Base-by-base conservation (phyloP, 2,797 vertebrate species). In the Danio choprae region DNA sequence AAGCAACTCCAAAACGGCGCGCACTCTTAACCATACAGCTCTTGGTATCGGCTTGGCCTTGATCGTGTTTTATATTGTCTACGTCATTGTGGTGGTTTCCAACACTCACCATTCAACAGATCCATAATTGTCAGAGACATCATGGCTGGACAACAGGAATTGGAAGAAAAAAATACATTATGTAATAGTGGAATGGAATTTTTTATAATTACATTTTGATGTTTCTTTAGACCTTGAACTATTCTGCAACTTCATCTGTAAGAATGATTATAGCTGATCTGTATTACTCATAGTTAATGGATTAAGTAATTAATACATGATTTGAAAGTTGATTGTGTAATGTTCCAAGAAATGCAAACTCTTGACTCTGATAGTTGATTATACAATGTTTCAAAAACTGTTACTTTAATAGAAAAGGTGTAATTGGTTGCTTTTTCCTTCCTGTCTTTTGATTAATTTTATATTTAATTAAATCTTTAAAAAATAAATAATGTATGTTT, bases 11-110 rank as follows among this genome's bases (percentile, higher is more conserved):
- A 20, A 18, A 18, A 50, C 67, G 56, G 84, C 84, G 0, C 82
- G 60, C 12, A 81, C 22, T 36, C 36, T 85, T 1, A 85, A 85
- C 72, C 65, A 85, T n/a, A 12, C 15, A 15, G 70, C 70, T 58
- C 70, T 72, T 44, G 70, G 70, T 10, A 29, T 72, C 56, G 70
- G 70, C 13, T 15, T 72, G 15, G 53, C 55, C 8, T 0, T 58
- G 6, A 0, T 11, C 3, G 70, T 72, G 40, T 11, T 58, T n/a
- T 72, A 58, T 7, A 41, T 56, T 1, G 7, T 18, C 18, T 20
- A 7, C 67, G 10, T 69, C 29, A 6, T n/a, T 18, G 50, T 44
- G 20, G 10, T 22, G 16, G 36, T 43, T 64, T 8, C n/a, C 5
- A 13, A 43, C 0, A 4, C 4, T 55, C 16, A 53, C 0, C n/a